phyloP scores from a whole-genome alignment of 2,113 vertebrate genomes.

The Myrmecophaga tridactyla region DNA sequence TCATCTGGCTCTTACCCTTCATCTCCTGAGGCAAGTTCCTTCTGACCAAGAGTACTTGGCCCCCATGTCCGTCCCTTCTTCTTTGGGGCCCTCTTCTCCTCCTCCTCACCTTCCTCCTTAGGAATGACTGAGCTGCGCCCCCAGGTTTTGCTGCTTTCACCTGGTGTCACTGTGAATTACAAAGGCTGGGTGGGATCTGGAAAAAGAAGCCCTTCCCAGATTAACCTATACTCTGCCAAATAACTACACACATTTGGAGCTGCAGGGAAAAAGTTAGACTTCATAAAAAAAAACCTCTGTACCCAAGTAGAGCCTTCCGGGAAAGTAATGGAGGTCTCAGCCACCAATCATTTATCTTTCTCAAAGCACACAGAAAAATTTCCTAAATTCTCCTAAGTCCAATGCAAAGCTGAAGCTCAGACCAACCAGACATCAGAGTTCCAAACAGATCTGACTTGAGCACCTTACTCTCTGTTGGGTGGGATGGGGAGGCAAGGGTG shows the following conservation, averaged over 20 bases:
- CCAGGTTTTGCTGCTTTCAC: conserved; percentile 89
- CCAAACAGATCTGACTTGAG: background rate
- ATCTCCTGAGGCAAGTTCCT: conserved; percentile 88
- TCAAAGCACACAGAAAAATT: background rate
- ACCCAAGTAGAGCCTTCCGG: background rate
- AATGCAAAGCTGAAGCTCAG: background rate
- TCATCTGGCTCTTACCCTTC: conserved; percentile 85
- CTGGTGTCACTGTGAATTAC: conserved; percentile 88
- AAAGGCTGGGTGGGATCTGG: conserved; percentile 4
- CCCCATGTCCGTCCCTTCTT: conserved; percentile 92
- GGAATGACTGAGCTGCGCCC: conserved; percentile 85
- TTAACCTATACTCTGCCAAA: background rate
- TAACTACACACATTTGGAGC: background rate
- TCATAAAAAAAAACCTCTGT: background rate
- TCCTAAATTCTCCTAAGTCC: background rate
- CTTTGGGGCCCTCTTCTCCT: conserved; percentile 91
- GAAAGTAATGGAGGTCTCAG: background rate
- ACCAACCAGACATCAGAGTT: background rate
- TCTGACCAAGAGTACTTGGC: conserved; percentile 84
- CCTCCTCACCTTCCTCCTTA: conserved; percentile 90
- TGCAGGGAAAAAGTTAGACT: background rate
- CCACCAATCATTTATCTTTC: background rate
- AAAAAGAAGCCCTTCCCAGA: background rate
- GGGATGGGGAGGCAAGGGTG: background rate
- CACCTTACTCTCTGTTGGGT: background rate